Evolutionary conservation across 2,797 vertebrate genomes (phyloP), one percentile per base, ranked within the genome.

Genomic region (Coendou prehensilis): DNA sequence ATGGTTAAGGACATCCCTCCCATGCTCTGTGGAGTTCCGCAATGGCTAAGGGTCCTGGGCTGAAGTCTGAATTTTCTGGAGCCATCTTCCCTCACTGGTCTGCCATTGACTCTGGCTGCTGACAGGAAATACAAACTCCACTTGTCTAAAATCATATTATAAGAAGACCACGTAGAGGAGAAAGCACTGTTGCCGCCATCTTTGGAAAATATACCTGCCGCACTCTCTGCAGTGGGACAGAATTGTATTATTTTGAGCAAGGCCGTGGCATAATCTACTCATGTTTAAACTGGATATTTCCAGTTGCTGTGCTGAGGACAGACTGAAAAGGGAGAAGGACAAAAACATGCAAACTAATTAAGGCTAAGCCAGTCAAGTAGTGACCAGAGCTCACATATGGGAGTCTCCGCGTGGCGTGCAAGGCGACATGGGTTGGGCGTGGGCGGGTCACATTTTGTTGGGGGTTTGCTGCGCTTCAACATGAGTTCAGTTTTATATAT

Each of bases 271-370:
- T 61, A 41, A 56, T 22, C 30, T 91, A 93, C 67, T 82, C 41
- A 63, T 18, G 71, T 86, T 82, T 69, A 87, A 87, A 85, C 3
- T 75, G 37, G 50, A 45, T 28, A 11, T 73, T 93, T 90, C 50
- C 83, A 33, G 57, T 54, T 80, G 80, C 47, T 83, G 0, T 59
- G 10, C 45, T 80, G 22, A 56, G n/a, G 91, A 85, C 4, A 81
- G 57, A 75, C 41, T 67, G 52, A 84, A 85, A 85, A 20, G 18
- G 41, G 33, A 79, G 47, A 85, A 95, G 41, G 2, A 22, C 14
- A 54, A 33, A 78, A 88, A 63, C 52, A 85, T 20, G n/a, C 71
- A 89, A 73, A 82, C 47, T 56, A 78, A 50, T 82, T 79, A 92
- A 94, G 14, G 89, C 50, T 57, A 67, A 85, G 45, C 82, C 28